These are phyloP conservation scores for Acanthurus lineatus DNA, from an alignment of 2,797 vertebrate species.

Conservation along the genomic window DNA sequence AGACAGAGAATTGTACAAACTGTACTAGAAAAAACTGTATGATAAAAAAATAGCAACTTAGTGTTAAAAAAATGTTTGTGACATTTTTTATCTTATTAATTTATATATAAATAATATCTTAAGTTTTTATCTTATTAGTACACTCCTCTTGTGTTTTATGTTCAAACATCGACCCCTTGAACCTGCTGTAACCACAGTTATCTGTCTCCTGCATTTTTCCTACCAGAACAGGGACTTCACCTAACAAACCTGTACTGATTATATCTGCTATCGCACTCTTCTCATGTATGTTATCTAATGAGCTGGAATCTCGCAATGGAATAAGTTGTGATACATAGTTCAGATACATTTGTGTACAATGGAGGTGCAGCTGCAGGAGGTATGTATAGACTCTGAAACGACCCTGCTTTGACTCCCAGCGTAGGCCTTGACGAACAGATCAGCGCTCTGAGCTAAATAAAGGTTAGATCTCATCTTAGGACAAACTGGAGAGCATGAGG, in stretches of 20 bases:
- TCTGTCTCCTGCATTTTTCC: conserved; percentile 4
- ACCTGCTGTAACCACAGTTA: neutral
- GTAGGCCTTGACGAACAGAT: conserved; percentile 13
- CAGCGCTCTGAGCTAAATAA: conserved; percentile 22
- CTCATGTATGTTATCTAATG: conserved; percentile 36
- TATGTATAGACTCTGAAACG: conserved; percentile 6
- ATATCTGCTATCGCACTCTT: conserved; percentile 33
- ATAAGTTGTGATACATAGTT: conserved; percentile 27
- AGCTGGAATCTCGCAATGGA: conserved; percentile 17
- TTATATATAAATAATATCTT: neutral
- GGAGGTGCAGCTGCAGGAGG: conserved; percentile 52
- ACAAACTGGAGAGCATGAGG: conserved; percentile 19
- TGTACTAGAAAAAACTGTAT: neutral
- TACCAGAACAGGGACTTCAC: neutral
- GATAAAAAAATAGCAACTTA: neutral
- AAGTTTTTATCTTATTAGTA: too few relatives aligned
- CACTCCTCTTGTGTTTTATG: neutral
- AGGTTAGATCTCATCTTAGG: conserved; percentile 42
- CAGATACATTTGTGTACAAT: conserved; percentile 51
- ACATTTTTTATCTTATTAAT: too few relatives aligned
- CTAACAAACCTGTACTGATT: conserved; percentile 28
- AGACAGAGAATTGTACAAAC: neutral
- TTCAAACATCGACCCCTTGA: neutral
- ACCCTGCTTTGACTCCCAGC: conserved; percentile 42
- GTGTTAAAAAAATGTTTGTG: too few relatives aligned